Evolutionary conservation across 35 echinoderm and acorn worm genomes (phyloP), one percentile per base, ranked within the genome.

Genomic region (Ophiothrix spiculata): DNA sequence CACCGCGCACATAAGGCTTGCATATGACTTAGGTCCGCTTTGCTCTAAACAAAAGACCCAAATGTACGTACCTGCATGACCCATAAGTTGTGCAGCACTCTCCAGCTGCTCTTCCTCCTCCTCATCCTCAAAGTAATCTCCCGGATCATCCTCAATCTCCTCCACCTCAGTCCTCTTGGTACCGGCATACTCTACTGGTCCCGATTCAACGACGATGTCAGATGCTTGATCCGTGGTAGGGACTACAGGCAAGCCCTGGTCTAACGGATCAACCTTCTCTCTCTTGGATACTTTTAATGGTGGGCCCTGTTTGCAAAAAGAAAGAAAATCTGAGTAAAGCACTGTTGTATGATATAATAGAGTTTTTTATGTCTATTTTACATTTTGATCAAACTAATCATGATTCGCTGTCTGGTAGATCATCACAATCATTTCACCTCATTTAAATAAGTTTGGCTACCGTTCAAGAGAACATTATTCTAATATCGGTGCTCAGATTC

Each of bases 171-270:
- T 90, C 23, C 77, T 83, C 21, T 82, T 39, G 33, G 36, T 37
- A 74, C 37, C 40, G 37, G 85, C 80, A 74, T 97, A 91, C 74
- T 93, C 83, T 40, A 97, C 94, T 15, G 94, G 94, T 36, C 94
- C 94, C 1, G 90, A 87, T 60, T 97, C 94, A 60, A 93, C 87
- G 32, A 97, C 90, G 35, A 97, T 81, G 49, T 83, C 81, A 6
- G 75, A 49, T 16, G 89, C 56, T n/a, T 69, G 6, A n/a, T 2
- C 29, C 16, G 29, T 28, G 0, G 79, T 46, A 19, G 78, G 84
- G 60, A 75, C 86, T 31, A 76, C 6, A 0, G 84, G 77, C 56
- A 69, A 2, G 29, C 60, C 60, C 1, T 36, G 46, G 8, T 64
- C 81, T 36, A 32, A 35, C 15, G 63, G 54, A 19, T 33, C 32